phyloP scores from a whole-genome alignment of 2,888 invertebrate species.

The Torymus auratus region DNA sequence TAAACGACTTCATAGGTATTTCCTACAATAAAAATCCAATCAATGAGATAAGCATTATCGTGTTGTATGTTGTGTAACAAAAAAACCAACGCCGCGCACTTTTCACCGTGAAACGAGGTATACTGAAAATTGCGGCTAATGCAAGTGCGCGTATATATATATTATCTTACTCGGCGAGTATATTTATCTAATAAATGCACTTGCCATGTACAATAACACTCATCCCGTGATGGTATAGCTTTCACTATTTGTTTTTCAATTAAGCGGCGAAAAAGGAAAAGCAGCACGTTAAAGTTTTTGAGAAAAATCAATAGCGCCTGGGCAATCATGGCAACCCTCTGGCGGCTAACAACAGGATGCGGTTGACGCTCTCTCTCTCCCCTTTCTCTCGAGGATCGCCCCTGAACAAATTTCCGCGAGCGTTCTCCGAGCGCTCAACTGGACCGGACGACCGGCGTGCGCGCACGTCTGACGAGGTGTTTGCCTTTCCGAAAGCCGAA shows the following conservation, averaged over 20 bases:
- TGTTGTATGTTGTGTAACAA: too few relatives aligned
- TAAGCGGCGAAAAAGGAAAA: constrained; percentile 1
- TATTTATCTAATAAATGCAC: too few relatives aligned
- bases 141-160: too few relatives aligned
- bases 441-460: constrained; percentile 6
- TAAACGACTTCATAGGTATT: too few relatives aligned
- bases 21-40: too few relatives aligned
- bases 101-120: too few relatives aligned
- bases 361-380: neutral
- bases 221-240: too few relatives aligned
- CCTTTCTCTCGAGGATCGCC: constrained; percentile 27
- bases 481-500: constrained; percentile 58
- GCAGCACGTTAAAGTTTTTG: constrained; percentile 1
- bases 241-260: neutral
- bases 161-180: too few relatives aligned
- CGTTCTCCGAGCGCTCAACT: neutral
- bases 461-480: constrained; percentile 46
- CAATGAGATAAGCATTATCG: too few relatives aligned
- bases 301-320: constrained; percentile 39
- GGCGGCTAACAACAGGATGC: constrained; percentile 8
- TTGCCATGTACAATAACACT: too few relatives aligned
- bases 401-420: constrained; percentile 56
- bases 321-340: neutral
- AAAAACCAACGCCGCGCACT: too few relatives aligned
- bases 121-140: too few relatives aligned